phyloP scores from a whole-genome alignment of 1,140 invertebrate species.

The Streblospio benedicti region DNA sequence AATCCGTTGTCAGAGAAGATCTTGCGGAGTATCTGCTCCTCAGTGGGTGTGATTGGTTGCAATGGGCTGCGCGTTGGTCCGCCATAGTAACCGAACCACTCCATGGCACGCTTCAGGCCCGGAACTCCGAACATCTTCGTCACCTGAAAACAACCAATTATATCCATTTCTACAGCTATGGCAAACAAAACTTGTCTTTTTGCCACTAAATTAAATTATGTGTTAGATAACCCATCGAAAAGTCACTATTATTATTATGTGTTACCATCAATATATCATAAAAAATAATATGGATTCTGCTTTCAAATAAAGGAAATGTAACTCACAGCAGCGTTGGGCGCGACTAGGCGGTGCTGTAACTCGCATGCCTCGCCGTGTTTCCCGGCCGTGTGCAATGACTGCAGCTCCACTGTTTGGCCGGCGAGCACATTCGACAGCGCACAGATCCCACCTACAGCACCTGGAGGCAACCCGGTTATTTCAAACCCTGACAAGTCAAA shows the following conservation, averaged over 20 bases:
- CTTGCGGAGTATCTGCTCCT: conserved; percentile 22
- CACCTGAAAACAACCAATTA: conserved; percentile 39
- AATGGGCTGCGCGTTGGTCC: conserved; percentile 48
- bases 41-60: conserved; percentile 30
- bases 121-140: conserved; percentile 50
- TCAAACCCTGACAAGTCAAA: too few relatives aligned
- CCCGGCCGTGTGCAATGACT: conserved; percentile 34
- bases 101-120: conserved; percentile 52
- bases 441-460: conserved; percentile 49
- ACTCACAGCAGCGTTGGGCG: conserved; percentile 49
- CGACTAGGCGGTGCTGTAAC: conserved; percentile 48
- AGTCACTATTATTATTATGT: too few relatives aligned
- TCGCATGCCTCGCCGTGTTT: conserved; percentile 42
- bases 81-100: conserved; percentile 49
- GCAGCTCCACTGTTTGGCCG: conserved; percentile 44
- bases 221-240: too few relatives aligned
- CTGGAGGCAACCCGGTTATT: conserved; percentile 33
- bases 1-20: conserved; percentile 31
- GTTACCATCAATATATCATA: too few relatives aligned
- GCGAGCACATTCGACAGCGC: conserved; percentile 50
- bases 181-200: too few relatives aligned
- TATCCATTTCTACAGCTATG: neutral
- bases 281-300: neutral
- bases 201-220: too few relatives aligned
- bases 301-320: neutral